Conservation (phyloP, 2,888 invertebrate genomes). For the Drosophila meridionalis region DNA sequence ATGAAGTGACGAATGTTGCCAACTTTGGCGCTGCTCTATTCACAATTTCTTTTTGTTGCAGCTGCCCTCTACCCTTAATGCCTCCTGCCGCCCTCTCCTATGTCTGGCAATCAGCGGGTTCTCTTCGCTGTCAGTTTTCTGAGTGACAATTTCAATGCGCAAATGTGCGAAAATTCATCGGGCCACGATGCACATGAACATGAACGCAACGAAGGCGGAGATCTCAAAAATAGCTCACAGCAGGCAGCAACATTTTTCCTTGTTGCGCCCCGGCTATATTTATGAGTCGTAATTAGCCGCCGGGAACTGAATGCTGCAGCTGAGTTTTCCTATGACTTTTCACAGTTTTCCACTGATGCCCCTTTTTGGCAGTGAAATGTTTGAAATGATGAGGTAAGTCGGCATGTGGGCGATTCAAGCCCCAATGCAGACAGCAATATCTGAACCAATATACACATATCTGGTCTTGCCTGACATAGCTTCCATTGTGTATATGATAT, state of each 20-base stretch:
- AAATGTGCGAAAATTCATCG: slow-evolving; percentile 72
- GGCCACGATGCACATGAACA: slow-evolving; percentile 33
- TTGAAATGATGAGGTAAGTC: slow-evolving; percentile 47
- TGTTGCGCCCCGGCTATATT: slow-evolving; percentile 47
- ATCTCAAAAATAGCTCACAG: slow-evolving; percentile 61
- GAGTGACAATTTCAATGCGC: slow-evolving; percentile 74
- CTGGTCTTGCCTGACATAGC: background rate
- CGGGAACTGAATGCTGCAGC: slow-evolving; percentile 41
- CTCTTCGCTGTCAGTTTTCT: slow-evolving; percentile 24
- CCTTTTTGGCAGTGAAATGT: slow-evolving; percentile 41
- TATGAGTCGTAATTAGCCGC: slow-evolving; percentile 65
- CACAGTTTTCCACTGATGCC: slow-evolving; percentile 14
- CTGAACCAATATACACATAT: slow-evolving; percentile 10
- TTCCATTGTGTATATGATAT: background rate
- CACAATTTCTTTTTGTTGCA: slow-evolving; percentile 48
- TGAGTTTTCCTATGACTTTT: slow-evolving; percentile 41
- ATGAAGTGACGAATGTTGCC: slow-evolving; percentile 67
- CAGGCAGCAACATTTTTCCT: slow-evolving; percentile 27
- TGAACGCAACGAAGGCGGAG: slow-evolving; percentile 1
- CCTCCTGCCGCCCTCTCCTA: background rate
- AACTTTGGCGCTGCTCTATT: slow-evolving; percentile 47
- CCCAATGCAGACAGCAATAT: slow-evolving; percentile 39
- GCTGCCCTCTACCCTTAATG: slow-evolving; percentile 36
- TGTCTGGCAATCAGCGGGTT: slow-evolving; percentile 52
- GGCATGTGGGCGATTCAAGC: slow-evolving; percentile 41